Evolutionary conservation across 2,888 invertebrate species (phyloP), one percentile per base, ranked within the genome.

Genomic region (Petrolisthes cinctipes): DNA sequence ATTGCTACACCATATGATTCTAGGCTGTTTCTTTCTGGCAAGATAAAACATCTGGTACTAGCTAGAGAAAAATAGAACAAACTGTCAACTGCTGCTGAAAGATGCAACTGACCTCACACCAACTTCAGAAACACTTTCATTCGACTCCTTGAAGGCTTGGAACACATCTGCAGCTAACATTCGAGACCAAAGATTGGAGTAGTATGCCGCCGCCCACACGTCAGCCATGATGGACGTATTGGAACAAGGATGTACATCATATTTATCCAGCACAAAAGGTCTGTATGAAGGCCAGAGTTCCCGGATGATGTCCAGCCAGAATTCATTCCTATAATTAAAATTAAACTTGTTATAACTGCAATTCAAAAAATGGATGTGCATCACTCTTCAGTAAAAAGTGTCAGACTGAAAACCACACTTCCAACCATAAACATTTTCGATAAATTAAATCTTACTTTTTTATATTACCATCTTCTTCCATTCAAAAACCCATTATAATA

Each of bases 81-180:
- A 66, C 3, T 66, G 66, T 11, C 11, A n/a, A 66, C 66, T 14
- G 66, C 66, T 11, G 66, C 66, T 37, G 37, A 37, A n/a, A 75
- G 20, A 53, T 54, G 20, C 37, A 6, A 54, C 90, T 87, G 71
- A 91, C 91, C 91, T 89, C 57, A 82, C 82, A 56, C 91, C 91
- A 51, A 89, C 82, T 20, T 76, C 85, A 17, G 83, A 91, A n/a
- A 91, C 91, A 90, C 93, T 92, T 11, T 93, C 92, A 11, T 93
- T 93, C 7, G 92, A 95, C 92, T 97, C 96, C 89, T 95, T 94
- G 92, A 99, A 98, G 82, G 97, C 96, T 92, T 96, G 95, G 92
- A 96, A 97, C 61, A 96, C 95, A 93, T 99, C 98, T 0, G 98
- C 97, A 0, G 98, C 98, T 82, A 98, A 94, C 95, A 98, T 95